These are phyloP conservation scores for Corvus hawaiiensis DNA, from an alignment of 2,113 vertebrate species.

Conservation along the genomic window DNA sequence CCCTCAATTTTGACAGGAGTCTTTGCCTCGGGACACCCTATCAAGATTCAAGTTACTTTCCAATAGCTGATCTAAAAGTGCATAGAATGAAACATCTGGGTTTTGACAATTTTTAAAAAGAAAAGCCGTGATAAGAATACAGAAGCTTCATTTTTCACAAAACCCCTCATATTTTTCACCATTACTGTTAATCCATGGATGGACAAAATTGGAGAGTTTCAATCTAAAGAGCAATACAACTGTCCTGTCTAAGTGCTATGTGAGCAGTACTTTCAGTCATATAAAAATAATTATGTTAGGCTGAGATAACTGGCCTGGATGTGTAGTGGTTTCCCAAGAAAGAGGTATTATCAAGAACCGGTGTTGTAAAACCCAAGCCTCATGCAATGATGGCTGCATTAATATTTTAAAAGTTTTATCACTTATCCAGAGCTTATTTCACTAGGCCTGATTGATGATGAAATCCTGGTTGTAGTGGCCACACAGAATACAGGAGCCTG, in stretches of 20 bases:
- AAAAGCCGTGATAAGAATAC: not conserved
- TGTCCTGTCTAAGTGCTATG: not conserved
- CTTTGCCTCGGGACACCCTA: not conserved
- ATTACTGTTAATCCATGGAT: not conserved
- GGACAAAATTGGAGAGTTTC: not conserved
- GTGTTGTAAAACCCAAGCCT: conserved; percentile 28
- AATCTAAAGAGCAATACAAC: not conserved
- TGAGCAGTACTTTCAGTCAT: not conserved
- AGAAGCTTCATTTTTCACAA: not conserved
- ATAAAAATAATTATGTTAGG: not conserved
- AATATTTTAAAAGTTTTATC: conserved; percentile 41
- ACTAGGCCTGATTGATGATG: not conserved
- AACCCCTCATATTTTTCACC: not conserved
- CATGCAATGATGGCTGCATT: not conserved
- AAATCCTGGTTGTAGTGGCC: not conserved
- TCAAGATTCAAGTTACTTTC: not conserved
- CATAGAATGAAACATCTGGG: not conserved
- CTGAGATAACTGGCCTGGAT: not conserved
- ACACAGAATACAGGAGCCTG: not conserved
- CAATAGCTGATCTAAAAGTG: not conserved
- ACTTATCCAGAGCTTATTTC: conserved; percentile 2
- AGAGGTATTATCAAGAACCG: not conserved
- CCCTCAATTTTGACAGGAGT: not conserved
- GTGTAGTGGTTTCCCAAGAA: not conserved
- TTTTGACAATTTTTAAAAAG: not conserved